Base-by-base conservation (phyloP, 2,113 vertebrate genomes). In the Eonycteris spelaea region DNA sequence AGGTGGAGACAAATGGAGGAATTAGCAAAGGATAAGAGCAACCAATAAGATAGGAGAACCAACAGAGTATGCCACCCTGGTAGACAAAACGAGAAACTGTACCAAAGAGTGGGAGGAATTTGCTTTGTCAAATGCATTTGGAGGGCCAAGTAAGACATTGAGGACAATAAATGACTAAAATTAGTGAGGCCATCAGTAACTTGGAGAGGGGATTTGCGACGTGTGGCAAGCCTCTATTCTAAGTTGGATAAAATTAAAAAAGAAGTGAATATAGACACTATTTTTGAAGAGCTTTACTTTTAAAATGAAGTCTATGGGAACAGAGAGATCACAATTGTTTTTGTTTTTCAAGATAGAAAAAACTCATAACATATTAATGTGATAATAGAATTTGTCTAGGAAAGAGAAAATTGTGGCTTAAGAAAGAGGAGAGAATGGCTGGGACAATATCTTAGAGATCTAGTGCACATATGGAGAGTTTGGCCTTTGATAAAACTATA, bases 201-300 rank as follows among this genome's bases (percentile, higher is more conserved):
- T 33, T 18, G 21, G 38, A 33, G 35, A 38, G 12, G n/a, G 24
- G 67, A n/a, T 35, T 5, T 15, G 13, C 0, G 0, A 21, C 16
- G 2, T 19, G 24, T 18, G 8, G 0, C 15, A 22, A 38, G 3
- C 13, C 24, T 35, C 33, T 21, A 3, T n/a, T 4, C 2, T 26
- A 51, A 24, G 53, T 28, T 22, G 26, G 43, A 21, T 35, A 35
- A 2, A 40, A 26, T 40, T 71, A 43, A 12, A 51, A 6, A 2
- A 3, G 3, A 33, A n/a, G 3, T 51, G 26, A 67, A 51, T 35
- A 5, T 4, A 70, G 11, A 28, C 28, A 19, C 24, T 1, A 22
- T 22, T 35, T 67, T 75, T 59, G 7, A 35, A 30, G 33, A 61
- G 1, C 21, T 68, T 68, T 67, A 45, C 10, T 95, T 74, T 57